Conservation (phyloP, 1,140 invertebrate species). For the Phenacoccus solenopsis region DNA sequence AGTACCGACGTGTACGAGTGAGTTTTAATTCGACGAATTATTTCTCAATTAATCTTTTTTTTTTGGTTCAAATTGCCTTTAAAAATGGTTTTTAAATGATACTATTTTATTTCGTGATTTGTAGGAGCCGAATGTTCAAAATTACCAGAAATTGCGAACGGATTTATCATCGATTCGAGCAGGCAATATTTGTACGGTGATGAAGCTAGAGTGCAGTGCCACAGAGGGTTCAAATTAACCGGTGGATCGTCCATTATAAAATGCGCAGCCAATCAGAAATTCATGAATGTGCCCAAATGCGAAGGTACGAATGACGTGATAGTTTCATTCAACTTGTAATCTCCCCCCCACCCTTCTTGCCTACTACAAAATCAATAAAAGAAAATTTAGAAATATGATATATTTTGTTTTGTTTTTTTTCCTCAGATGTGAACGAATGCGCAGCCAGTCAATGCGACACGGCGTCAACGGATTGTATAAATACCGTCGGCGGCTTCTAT, state of each 20-base stretch:
- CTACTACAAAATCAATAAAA: too few species aligned
- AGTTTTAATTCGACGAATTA: slow-evolving; percentile 30
- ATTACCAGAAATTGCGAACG: slow-evolving; percentile 67
- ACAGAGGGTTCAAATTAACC: slow-evolving; percentile 70
- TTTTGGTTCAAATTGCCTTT: background rate
- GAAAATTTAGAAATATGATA: too few species aligned
- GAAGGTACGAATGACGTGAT: slow-evolving; percentile 41
- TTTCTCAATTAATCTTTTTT: too few species aligned
- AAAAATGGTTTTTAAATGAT: background rate
- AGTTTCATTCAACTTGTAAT: slow-evolving; percentile 5
- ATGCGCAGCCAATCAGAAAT: slow-evolving; percentile 73
- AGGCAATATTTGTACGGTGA: slow-evolving; percentile 74
- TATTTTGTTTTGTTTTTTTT: slow-evolving; percentile 14
- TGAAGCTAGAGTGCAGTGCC: slow-evolving; percentile 83
- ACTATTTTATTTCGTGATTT: background rate
- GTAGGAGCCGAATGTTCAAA: slow-evolving; percentile 53
- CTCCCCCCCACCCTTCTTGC: too few species aligned
- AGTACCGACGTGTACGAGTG: slow-evolving; percentile 75
- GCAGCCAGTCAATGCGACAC: slow-evolving; percentile 74
- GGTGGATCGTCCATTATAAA: slow-evolving; percentile 78
- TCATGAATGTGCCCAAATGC: slow-evolving; percentile 71
- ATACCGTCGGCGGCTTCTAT: slow-evolving; percentile 78
- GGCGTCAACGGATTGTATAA: slow-evolving; percentile 81
- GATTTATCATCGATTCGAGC: slow-evolving; percentile 58
- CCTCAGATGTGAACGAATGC: slow-evolving; percentile 81